Base-by-base conservation (phyloP, 1,140 invertebrate genomes). In the Drosophila biarmipes region DNA sequence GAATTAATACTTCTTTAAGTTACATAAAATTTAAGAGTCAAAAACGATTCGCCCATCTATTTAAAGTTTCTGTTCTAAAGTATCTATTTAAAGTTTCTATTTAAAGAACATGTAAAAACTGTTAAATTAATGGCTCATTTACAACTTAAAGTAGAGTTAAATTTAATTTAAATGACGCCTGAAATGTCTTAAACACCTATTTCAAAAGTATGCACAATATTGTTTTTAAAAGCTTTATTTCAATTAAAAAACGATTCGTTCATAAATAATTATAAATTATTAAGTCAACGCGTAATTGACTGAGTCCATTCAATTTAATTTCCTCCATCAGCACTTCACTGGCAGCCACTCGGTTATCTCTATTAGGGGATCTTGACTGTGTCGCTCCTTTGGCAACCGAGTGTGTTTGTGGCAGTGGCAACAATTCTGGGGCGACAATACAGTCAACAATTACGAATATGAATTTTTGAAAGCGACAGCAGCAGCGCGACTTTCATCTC, bases 381-480 rank as follows among this genome's bases (percentile, higher is more conserved):
- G 55, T 43, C 42, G 35, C 27, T 82, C 66, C 67, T 56, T 49
- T 54, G 57, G 45, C 59, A 63, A 67, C 63, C 24, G 58, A 43
- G 29, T 48, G 40, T 48, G 43, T 31, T 45, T 37, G 45, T 48
- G 29, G 43, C 63, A 43, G 34, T 52, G 67, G 48, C 80, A 78
- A 63, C 81, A 75, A 55, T 78, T 73, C 73, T 57, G 40, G 58
- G 85, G 75, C 85, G 85, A 89, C 84, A 89, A 89, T 89, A 89
- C 68, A 82, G 85, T 84, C 84, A 89, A 90, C 84, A 89, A 89
- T 89, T 89, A 89, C 84, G 84, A 84, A 90, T 89, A 89, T 84
- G 84, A 90, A 90, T 89, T 89, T 90, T 89, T 89, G 84, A 89
- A 77, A 76, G 75, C 84, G 79, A 89, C 84, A 84, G 62, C 72